Conservation (phyloP, 2,797 vertebrate genomes). For the Sebastes minor region DNA sequence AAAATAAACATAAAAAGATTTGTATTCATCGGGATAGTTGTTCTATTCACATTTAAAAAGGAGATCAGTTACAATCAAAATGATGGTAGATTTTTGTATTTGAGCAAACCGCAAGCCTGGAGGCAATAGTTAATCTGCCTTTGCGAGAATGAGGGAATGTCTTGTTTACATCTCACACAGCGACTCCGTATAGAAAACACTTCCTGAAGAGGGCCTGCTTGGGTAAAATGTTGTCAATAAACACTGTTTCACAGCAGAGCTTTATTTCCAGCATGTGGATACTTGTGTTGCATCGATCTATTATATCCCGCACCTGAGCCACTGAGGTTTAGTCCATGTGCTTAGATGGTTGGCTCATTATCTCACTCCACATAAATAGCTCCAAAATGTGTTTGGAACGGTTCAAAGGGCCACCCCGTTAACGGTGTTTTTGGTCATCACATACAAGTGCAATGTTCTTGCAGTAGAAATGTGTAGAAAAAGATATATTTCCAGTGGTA, state of each 20-base stretch:
- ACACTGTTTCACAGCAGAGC: neutral
- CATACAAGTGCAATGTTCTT: neutral
- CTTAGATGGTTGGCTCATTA: neutral
- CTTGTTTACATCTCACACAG: neutral
- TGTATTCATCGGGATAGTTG: neutral
- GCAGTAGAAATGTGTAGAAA: neutral
- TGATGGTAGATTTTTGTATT: neutral
- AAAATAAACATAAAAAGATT: neutral
- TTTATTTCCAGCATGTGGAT: slow-evolving; percentile 10
- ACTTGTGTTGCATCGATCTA: slow-evolving; percentile 14
- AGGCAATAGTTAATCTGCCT: neutral
- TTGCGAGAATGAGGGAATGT: neutral
- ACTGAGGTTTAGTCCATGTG: neutral
- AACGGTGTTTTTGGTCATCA: neutral
- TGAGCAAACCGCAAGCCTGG: neutral
- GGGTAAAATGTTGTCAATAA: neutral
- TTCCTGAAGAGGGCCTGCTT: neutral
- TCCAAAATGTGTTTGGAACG: neutral
- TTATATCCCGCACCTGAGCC: neutral
- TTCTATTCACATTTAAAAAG: neutral
- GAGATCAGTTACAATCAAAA: neutral
- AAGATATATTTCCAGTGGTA: neutral
- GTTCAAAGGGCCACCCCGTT: neutral
- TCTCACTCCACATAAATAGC: neutral
- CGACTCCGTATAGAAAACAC: neutral